Base-by-base conservation (phyloP, 2,797 vertebrate genomes). In the Pipistrellus nathusii region DNA sequence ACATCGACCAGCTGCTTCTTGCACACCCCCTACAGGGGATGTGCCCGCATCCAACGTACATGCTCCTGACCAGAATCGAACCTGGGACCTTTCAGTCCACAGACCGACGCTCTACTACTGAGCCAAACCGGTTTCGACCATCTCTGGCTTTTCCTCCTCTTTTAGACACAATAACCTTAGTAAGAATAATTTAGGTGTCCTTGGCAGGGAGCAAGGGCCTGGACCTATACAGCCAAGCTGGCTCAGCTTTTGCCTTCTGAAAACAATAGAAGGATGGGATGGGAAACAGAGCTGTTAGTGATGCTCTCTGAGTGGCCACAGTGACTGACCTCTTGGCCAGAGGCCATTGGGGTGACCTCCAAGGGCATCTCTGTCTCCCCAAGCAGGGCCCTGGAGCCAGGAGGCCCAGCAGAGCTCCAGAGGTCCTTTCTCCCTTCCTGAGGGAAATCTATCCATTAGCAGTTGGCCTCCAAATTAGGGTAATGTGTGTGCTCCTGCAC, bases 311-410 rank as follows among this genome's bases (percentile, higher is more conserved):
- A 95, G 94, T 93, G 94, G 76, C 69, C 69, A 96, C 5, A 44
- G 78, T 98, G 98, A 98, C 98, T 98, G 98, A 98, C 98, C 98
- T 97, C 94, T 94, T 94, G 97, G 98, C 98, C 98, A 96, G 90
- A 98, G 98, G 98, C 98, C 98, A 72, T 66, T 97, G 95, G 97
- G 96, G 97, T 98, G 98, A 99, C 98, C 98, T 98, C 97, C 97
- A 97, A 97, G 98, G 98, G 99, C 98, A 98, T 98, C 96, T 87
- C 73, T 80, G 75, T 91, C 80, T 96, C 89, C 32, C 80, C 21
- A 81, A 89, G 87, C 89, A 85, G 81, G 32, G 51, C 75, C 93
- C 55, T 8, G 48, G 75, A 83, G 86, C 76, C 0, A 62, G 57
- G 21, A 76, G 46, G 30, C 64, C 46, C 83, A 80, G 84, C 92